These are phyloP conservation scores for Aix galericulata DNA, from an alignment of 2,113 vertebrate species.

Conservation along the genomic window DNA sequence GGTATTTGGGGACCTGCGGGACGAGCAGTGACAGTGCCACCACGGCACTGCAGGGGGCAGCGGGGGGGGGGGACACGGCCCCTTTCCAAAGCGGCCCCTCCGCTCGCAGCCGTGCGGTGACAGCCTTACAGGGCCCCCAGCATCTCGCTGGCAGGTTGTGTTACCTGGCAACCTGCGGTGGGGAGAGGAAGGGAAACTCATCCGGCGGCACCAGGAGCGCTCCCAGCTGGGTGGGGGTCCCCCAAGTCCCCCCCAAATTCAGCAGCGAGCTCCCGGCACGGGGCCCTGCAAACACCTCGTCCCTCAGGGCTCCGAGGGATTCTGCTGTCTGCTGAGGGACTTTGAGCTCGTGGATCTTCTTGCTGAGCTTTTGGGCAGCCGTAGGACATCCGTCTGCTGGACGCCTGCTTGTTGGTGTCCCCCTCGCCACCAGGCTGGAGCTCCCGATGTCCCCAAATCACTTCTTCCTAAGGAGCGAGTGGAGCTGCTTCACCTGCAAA, in stretches of 20 bases:
- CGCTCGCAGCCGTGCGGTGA: not conserved
- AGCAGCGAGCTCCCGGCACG: not conserved
- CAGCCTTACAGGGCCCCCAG: slow-evolving; percentile 25
- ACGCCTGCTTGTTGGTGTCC: not conserved
- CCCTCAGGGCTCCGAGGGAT: not conserved
- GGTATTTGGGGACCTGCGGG: not conserved
- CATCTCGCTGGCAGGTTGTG: slow-evolving; percentile 48
- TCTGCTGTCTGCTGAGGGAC: fast-evolving
- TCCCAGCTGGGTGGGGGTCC: not conserved
- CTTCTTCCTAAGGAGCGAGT: not conserved
- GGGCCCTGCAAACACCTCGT: fast-evolving
- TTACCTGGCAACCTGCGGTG: slow-evolving; percentile 63
- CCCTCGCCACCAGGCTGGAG: not conserved
- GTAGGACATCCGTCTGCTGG: not conserved
- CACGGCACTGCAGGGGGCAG: no score
- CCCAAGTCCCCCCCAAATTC: not conserved
- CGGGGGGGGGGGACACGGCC: not conserved
- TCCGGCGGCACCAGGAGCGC: not conserved
- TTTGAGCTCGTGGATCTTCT: not conserved
- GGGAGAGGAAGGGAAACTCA: slow-evolving; percentile 46
- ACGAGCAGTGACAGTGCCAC: not conserved
- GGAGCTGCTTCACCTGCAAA: not conserved
- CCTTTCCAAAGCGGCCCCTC: not conserved
- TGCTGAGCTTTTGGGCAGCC: not conserved
- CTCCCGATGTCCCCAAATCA: not conserved